A percentile compares a stretch with the other conserved stretches of the same genome.
phyloP scores from a whole-genome alignment of 30 jellyfish, hydroid and myxozoan species.

The Cassiopea andromeda region DNA sequence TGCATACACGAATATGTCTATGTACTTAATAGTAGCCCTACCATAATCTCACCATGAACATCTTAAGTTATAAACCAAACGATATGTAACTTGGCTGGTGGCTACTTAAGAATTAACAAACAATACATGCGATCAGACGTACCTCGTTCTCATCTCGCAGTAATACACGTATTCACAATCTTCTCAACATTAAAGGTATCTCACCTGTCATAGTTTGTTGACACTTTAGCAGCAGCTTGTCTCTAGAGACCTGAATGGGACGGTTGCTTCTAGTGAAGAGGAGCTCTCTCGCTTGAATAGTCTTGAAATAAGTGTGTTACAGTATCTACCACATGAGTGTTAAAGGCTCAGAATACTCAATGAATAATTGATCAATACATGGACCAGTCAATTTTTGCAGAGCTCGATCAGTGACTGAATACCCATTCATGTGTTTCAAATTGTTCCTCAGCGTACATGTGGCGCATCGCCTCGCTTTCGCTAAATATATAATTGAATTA shows the following conservation, averaged over 20 bases:
- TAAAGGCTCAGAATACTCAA: constrained; percentile 28
- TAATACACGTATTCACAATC: not conserved
- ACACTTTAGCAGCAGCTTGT: not conserved
- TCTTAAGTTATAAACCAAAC: not conserved
- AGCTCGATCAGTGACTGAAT: constrained; percentile 58
- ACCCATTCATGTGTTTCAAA: constrained; percentile 54
- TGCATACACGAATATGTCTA: not conserved
- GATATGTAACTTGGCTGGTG: constrained; percentile 32
- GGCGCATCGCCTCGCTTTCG: constrained; percentile 52
- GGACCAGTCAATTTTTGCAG: constrained; percentile 58
- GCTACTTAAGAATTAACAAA: constrained; percentile 33
- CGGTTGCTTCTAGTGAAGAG: not conserved
- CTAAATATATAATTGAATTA: not conserved
- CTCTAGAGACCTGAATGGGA: not conserved
- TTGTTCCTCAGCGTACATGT: constrained; percentile 37
- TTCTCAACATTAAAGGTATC: not conserved
- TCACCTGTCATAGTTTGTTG: constrained; percentile 37
- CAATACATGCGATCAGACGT: constrained; percentile 7
- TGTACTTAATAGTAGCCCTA: not conserved
- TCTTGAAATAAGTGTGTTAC: constrained; percentile 46
- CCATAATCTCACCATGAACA: not conserved
- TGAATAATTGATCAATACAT: constrained; percentile 66
- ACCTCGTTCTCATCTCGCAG: not conserved
- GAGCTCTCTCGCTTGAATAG: not conserved
- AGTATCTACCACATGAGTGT: constrained; percentile 66